Conservation (phyloP, 2,113 vertebrate species). For the Haliaeetus leucogaster region DNA sequence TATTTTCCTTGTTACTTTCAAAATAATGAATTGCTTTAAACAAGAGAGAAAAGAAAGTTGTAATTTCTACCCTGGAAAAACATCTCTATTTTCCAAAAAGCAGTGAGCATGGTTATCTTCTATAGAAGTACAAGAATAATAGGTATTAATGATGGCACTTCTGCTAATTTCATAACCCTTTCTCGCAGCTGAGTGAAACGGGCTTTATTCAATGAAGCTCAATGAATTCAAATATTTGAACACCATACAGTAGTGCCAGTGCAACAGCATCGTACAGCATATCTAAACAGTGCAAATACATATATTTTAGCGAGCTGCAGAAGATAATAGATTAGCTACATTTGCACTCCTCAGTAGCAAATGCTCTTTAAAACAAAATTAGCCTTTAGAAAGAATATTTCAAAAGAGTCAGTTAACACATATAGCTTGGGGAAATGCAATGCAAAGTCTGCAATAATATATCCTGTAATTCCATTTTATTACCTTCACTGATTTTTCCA, state of each 20-base stretch:
- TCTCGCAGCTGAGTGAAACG: neutral
- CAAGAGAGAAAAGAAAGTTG: neutral
- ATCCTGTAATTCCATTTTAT: neutral
- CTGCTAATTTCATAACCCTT: constrained; percentile 13
- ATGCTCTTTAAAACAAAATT: neutral
- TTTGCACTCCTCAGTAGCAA: neutral
- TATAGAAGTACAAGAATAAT: neutral
- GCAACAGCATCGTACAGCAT: neutral
- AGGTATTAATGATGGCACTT: constrained; percentile 21
- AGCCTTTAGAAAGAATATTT: neutral
- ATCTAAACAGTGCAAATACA: neutral
- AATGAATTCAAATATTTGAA: neutral
- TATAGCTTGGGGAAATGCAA: neutral
- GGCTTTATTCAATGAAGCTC: neutral
- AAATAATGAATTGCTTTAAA: neutral
- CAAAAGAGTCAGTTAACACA: neutral
- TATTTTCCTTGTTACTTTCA: neutral
- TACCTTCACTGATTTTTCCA: neutral
- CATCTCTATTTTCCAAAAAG: neutral
- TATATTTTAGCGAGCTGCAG: neutral
- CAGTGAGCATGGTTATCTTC: neutral
- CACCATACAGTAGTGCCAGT: neutral
- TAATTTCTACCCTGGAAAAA: neutral
- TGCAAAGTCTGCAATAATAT: neutral
- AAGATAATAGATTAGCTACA: neutral